phyloP scores from a whole-genome alignment of 1,140 invertebrate genomes.

The Drosophila suzukii region DNA sequence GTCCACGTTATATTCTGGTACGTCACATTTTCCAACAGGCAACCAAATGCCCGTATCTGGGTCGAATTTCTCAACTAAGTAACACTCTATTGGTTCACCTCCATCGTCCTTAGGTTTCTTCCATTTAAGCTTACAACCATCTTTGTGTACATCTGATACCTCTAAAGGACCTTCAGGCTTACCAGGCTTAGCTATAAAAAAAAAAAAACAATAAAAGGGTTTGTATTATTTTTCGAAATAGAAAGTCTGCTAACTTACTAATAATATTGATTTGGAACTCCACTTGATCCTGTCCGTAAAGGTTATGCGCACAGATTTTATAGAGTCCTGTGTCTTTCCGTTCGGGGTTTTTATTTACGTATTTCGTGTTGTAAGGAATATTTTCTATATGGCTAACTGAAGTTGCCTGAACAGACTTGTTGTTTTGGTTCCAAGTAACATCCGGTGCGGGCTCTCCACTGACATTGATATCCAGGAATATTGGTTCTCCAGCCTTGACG shows the following conservation, averaged over 20 bases:
- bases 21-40: constrained; percentile 92
- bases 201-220: constrained; percentile 34
- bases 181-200: constrained; percentile 91
- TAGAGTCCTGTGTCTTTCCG: constrained; percentile 94
- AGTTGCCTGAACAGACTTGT: constrained; percentile 86
- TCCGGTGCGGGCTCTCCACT: constrained; percentile 97
- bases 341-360: constrained; percentile 92
- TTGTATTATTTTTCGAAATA: constrained; percentile 7
- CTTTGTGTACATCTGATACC: constrained; percentile 97
- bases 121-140: constrained; percentile 98
- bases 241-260: constrained; percentile 87
- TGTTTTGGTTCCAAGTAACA: constrained; percentile 88
- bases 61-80: constrained; percentile 98
- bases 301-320: constrained; percentile 93
- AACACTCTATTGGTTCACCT: constrained; percentile 96
- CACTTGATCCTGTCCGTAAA: constrained; percentile 94
- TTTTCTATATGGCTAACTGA: constrained; percentile 90
- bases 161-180: constrained; percentile 97
- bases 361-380: constrained; percentile 94
- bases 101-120: constrained; percentile 99
- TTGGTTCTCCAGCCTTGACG: constrained; percentile 95
- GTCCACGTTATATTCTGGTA: constrained; percentile 94
- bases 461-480: constrained; percentile 96
- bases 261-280: constrained; percentile 96
- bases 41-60: constrained; percentile 95